Conservation (phyloP, 2,113 vertebrate genomes). For the Esox niger region DNA sequence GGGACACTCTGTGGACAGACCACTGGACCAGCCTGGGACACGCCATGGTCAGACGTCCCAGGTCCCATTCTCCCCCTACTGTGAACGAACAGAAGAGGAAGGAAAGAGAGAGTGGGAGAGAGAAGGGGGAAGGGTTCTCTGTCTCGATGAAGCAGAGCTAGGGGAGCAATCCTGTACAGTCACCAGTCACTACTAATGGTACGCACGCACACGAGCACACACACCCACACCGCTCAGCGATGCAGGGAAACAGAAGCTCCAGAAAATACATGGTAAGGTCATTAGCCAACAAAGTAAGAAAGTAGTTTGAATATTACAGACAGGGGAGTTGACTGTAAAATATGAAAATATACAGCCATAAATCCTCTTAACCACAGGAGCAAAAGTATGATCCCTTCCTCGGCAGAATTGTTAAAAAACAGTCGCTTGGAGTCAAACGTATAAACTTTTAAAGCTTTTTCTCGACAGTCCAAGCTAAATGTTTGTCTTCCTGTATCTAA, state of each 20-base stretch:
- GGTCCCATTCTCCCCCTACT: too few relatives aligned
- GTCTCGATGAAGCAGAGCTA: slow-evolving; percentile 44
- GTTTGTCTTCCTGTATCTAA: slow-evolving; percentile 70
- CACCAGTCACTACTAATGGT: slow-evolving; percentile 55
- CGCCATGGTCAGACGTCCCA: too few relatives aligned
- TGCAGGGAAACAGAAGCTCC: slow-evolving; percentile 70
- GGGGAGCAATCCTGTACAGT: slow-evolving; percentile 47
- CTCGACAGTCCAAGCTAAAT: slow-evolving; percentile 72
- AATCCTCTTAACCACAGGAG: slow-evolving; percentile 63
- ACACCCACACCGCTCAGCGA: slow-evolving; percentile 45
- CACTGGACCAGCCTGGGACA: too few relatives aligned
- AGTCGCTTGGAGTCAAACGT: slow-evolving; percentile 61
- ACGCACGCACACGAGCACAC: too few relatives aligned
- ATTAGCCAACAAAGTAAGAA: slow-evolving; percentile 67
- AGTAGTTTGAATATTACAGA: slow-evolving; percentile 66
- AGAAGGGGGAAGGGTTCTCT: slow-evolving; percentile 23
- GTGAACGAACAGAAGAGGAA: slow-evolving; percentile 17
- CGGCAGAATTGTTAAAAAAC: slow-evolving; percentile 63
- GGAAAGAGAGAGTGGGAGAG: slow-evolving; percentile 9
- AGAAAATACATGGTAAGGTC: slow-evolving; percentile 65
- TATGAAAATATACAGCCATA: slow-evolving; percentile 73
- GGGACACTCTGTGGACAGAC: too few relatives aligned
- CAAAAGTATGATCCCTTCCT: slow-evolving; percentile 70
- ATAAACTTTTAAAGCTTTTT: slow-evolving; percentile 71
- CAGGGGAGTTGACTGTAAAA: slow-evolving; percentile 68